These are phyloP conservation scores for Labeo rohita DNA, from an alignment of 2,113 vertebrate genomes.

Conservation along the genomic window DNA sequence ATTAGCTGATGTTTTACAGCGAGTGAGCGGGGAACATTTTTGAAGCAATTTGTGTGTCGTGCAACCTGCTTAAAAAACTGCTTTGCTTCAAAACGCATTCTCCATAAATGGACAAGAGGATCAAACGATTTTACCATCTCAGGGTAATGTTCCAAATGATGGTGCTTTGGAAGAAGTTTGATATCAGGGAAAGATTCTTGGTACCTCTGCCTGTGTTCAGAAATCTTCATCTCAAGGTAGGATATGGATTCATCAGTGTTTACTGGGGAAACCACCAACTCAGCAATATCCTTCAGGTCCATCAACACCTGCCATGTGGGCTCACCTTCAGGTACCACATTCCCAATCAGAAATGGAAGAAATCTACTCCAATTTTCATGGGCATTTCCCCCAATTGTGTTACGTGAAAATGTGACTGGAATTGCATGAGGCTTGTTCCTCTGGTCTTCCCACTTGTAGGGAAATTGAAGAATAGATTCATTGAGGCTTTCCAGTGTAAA, in stretches of 20 bases:
- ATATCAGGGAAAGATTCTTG: no score
- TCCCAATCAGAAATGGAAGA: not conserved
- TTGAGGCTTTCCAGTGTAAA: conserved; percentile 2
- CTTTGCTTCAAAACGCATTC: not conserved
- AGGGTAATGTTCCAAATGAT: conserved; percentile 1
- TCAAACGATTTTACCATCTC: not conserved
- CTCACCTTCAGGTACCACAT: conserved; percentile 1
- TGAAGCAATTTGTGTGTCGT: not conserved
- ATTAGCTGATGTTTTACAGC: no score
- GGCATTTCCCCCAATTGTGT: not conserved
- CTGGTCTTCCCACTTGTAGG: conserved; percentile 7
- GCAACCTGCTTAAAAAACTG: not conserved
- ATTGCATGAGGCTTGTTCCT: conserved; percentile 13
- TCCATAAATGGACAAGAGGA: not conserved
- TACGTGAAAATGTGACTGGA: not conserved
- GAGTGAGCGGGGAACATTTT: not conserved
- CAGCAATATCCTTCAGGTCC: conserved; percentile 2
- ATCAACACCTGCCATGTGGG: not conserved
- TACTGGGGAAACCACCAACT: conserved; percentile 6
- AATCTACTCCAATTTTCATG: not conserved
- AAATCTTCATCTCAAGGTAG: no score
- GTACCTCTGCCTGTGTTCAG: no score
- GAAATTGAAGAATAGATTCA: not conserved
- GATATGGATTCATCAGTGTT: no score
- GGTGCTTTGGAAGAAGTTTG: no score